phyloP scores from a whole-genome alignment of 2,113 vertebrate species.

The Lycocorax pyrrhopterus region DNA sequence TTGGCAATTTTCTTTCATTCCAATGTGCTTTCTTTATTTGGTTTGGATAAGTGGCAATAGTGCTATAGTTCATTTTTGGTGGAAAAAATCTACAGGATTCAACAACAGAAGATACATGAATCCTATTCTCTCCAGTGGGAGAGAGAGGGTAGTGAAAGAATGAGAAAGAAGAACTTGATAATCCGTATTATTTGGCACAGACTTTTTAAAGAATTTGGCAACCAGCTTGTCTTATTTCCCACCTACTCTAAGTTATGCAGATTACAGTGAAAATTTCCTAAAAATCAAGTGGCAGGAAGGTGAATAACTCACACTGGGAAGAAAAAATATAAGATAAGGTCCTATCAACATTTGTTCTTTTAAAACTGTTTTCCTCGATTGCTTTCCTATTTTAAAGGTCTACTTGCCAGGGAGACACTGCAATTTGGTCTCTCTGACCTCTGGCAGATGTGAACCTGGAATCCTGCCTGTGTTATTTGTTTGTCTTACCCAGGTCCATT shows the following conservation, averaged over 20 bases:
- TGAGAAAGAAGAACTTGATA: neutral
- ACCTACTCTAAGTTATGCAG: neutral
- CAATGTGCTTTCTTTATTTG: neutral
- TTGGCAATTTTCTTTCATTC: neutral
- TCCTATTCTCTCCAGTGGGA: neutral
- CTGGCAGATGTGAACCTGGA: neutral
- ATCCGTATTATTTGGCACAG: rapidly evolving
- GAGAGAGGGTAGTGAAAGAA: neutral
- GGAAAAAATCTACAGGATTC: neutral
- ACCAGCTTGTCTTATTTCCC: neutral
- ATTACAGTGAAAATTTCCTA: neutral
- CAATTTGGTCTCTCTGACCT: neutral
- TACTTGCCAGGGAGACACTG: neutral
- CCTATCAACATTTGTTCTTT: neutral
- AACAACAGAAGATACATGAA: neutral
- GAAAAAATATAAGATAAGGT: neutral
- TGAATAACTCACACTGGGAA: neutral
- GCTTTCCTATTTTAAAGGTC: neutral
- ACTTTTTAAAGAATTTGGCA: neutral
- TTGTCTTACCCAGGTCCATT: neutral
- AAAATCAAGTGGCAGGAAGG: neutral
- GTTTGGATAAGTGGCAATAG: neutral
- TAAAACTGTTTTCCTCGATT: neutral
- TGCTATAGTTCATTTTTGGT: neutral
- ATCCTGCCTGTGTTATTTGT: neutral